A percentile compares a stretch with the other conserved stretches of the same genome.
These are phyloP conservation scores for Melipona quadrifasciata DNA, from an alignment of 1,140 invertebrate genomes.

Conservation along the genomic window DNA sequence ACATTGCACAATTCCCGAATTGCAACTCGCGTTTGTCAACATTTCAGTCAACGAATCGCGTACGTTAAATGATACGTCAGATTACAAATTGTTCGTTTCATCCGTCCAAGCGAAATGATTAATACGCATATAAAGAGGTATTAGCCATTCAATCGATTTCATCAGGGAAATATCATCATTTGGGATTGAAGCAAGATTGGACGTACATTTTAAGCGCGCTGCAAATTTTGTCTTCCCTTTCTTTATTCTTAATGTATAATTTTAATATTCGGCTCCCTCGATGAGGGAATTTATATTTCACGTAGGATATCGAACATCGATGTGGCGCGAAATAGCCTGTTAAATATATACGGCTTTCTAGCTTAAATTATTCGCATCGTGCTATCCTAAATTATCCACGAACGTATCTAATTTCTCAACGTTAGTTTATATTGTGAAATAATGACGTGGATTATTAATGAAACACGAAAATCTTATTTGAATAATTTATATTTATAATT, in stretches of 20 bases:
- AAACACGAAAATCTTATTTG: not conserved
- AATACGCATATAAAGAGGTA: not conserved
- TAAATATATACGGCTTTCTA: not conserved
- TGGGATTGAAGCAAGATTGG: not conserved
- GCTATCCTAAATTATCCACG: not conserved
- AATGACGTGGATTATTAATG: not conserved
- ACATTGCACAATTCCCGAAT: not conserved
- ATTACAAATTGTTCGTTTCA: not conserved
- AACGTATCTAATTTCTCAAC: not conserved
- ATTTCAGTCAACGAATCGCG: not conserved
- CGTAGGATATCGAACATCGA: not conserved
- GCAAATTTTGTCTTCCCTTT: too few relatives aligned
- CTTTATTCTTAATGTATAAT: too few relatives aligned
- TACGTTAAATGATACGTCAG: not conserved
- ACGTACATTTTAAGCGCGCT: not conserved
- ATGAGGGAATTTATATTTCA: not conserved
- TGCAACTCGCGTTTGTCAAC: not conserved
- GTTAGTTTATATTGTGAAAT: not conserved
- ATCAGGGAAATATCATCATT: not conserved
- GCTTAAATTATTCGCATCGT: not conserved
- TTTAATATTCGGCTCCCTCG: too few relatives aligned
- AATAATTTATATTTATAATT: not conserved
- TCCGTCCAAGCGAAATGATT: not conserved
- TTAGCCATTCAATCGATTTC: not conserved
- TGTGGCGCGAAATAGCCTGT: not conserved